Percentiles rank a stretch among this genome's conserved stretches.
Evolutionary conservation across 1,140 invertebrate genomes (phyloP).

Genomic region (Papilio polyxenes): DNA sequence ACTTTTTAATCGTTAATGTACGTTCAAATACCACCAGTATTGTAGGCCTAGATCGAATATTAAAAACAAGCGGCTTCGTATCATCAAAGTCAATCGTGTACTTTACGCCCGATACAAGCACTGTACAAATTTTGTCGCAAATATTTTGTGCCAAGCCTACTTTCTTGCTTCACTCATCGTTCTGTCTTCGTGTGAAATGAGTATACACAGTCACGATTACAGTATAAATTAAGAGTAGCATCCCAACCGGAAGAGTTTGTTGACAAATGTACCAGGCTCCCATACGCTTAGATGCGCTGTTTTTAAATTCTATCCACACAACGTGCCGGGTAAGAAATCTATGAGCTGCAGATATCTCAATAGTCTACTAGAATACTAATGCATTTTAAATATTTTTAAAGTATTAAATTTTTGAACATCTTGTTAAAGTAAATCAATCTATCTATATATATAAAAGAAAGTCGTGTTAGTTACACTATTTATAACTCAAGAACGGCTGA

Average conservation of each 20-base stretch:
- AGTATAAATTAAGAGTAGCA: conserved; percentile 36
- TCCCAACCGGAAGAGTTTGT: conserved; percentile 37
- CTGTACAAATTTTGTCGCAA: neutral
- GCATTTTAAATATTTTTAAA: neutral
- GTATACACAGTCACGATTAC: conserved; percentile 26
- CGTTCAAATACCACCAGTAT: too few relatives aligned
- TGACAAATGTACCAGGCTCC: conserved; percentile 36
- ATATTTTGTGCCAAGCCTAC: neutral
- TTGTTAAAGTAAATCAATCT: neutral
- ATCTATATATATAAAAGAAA: too few relatives aligned
- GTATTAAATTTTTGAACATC: neutral
- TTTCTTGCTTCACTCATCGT: neutral
- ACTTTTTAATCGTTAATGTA: too few relatives aligned
- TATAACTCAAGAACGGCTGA: too few relatives aligned
- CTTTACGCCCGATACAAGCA: too few relatives aligned
- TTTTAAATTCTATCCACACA: conserved; percentile 33
- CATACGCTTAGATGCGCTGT: conserved; percentile 20
- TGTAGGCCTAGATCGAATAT: too few relatives aligned
- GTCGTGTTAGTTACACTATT: too few relatives aligned
- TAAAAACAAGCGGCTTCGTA: too few relatives aligned
- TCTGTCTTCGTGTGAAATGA: neutral
- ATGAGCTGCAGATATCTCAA: conserved; percentile 27
- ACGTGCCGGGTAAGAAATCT: conserved; percentile 22
- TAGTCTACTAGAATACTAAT: conserved; percentile 10
- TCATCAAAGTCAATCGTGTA: too few relatives aligned